These are phyloP conservation scores for Chelon auratus DNA, from an alignment of 2,797 vertebrate species.

Conservation along the genomic window DNA sequence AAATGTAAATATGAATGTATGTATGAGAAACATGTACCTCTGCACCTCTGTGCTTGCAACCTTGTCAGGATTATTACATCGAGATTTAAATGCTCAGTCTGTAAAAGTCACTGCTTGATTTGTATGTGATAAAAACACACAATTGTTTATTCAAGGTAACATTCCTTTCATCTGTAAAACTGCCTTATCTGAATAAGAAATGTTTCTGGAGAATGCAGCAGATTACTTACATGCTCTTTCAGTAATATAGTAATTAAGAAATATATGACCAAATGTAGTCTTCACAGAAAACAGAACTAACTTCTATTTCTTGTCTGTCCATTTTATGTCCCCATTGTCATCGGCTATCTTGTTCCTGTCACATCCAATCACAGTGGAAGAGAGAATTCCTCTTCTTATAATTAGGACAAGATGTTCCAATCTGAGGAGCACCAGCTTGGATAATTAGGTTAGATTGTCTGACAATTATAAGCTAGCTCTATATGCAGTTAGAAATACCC, in stretches of 20 bases:
- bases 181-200: background rate
- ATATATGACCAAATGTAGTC: background rate
- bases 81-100: background rate
- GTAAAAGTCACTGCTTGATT: background rate
- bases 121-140: background rate
- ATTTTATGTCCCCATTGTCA: conserved; percentile 57
- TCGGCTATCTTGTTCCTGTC: conserved; percentile 77
- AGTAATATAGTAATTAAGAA: conserved; percentile 17
- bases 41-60: background rate
- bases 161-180: background rate
- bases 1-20: too few species aligned
- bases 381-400: conserved; percentile 81
- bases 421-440: conserved; percentile 53
- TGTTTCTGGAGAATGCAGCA: background rate
- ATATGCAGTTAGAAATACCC: background rate
- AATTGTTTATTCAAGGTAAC: background rate
- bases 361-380: conserved; percentile 84
- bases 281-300: conserved; percentile 21
- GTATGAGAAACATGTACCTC: too few species aligned
- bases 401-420: conserved; percentile 85
- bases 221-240: background rate
- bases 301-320: conserved; percentile 19
- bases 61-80: background rate
- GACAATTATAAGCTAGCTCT: conserved; percentile 40
- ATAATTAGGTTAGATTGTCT: conserved; percentile 76